Base-by-base conservation (phyloP, 2,888 invertebrate genomes). In the Hermaeophaga mercurialis region DNA sequence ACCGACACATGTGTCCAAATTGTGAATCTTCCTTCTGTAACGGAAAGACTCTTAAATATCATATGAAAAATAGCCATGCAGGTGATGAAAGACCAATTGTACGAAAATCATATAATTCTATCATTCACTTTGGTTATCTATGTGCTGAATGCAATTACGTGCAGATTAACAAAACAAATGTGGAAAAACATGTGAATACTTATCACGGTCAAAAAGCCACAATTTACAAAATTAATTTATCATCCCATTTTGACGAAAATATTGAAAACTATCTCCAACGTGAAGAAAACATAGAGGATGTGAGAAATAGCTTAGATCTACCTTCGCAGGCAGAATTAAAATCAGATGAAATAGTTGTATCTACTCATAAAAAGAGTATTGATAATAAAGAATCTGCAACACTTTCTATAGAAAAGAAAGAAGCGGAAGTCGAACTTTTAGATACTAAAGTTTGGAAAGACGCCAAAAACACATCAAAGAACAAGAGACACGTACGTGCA, bases 111-210 rank as follows among this genome's bases (percentile, higher is more conserved):
- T 60, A 61, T 9, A 61, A 60, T 7, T 53, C 57, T 6, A 47
- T 56, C 2, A 38, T 66, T 7, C 44, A 70, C 11, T 71, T 68
- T 59, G 70, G 66, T 28, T 87, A 85, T 68, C 80, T 90, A 2
- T 91, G 91, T 69, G 80, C 82, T 1, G 80, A 83, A 54, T 92
- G 92, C 70, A 85, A 91, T 70, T 92, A 82, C 63, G 81, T 88
- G 1, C 92, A 92, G 74, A 71, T 90, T 61, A 80, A 81, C 4
- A 75, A 82, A 43, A 75, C 78, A 26, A 84, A 85, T 67, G 75
- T 90, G 0, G 82, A 85, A 59, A 80, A 79, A 0, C 91, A 92
- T 66, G 78, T 88, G 0, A 78, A 81, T 38, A 71, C 76, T 0
- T 82, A 83, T 59, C 88, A 85, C 63, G 73, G 78, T 41, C 75